These are phyloP conservation scores for Lepidochitona cinerea DNA, from an alignment of 2,888 invertebrate genomes.

Conservation along the genomic window DNA sequence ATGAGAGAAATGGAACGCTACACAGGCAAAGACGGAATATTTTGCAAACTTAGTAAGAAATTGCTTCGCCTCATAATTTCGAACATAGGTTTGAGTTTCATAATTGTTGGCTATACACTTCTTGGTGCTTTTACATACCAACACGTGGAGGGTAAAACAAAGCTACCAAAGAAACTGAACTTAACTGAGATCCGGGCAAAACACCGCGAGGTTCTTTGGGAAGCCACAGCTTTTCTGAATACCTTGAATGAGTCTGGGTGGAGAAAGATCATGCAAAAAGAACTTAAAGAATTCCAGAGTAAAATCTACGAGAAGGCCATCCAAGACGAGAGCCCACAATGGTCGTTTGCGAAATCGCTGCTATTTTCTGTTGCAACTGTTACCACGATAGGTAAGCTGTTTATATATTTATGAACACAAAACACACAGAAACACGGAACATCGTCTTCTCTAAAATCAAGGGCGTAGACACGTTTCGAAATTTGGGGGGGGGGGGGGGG, in stretches of 20 bases:
- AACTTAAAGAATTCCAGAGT: neutral
- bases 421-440: too few species aligned
- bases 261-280: neutral
- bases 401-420: too few species aligned
- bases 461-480: too few species aligned
- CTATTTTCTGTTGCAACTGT: neutral
- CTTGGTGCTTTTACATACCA: neutral
- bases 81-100: neutral
- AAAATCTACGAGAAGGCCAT: neutral
- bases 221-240: neutral
- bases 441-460: too few species aligned
- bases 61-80: neutral
- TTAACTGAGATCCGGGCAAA: neutral
- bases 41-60: too few species aligned
- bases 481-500: too few species aligned
- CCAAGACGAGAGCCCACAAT: neutral
- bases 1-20: too few species aligned
- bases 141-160: neutral
- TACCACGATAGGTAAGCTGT: neutral
- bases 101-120: neutral
- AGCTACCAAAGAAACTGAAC: neutral
- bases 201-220: neutral
- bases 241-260: neutral
- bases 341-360: neutral
- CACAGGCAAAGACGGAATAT: too few species aligned